Conservation (phyloP, 2,888 invertebrate species). For the Tubiluchus corallicola region DNA sequence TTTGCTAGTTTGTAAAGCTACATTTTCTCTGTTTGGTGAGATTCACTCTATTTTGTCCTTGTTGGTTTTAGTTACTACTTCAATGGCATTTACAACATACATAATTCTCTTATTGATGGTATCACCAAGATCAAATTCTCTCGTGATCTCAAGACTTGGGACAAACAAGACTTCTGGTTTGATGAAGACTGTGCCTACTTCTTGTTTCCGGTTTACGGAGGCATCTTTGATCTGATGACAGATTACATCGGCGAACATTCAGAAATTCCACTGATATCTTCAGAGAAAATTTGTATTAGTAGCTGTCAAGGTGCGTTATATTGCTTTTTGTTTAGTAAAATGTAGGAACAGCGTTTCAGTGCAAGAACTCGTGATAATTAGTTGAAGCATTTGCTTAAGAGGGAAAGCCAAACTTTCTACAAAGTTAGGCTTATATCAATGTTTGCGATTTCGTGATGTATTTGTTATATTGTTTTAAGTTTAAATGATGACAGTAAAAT, state of each 20-base stretch:
- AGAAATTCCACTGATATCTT: not conserved
- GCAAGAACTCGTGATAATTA: too few relatives aligned
- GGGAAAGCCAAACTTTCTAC: too few relatives aligned
- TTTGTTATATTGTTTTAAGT: too few relatives aligned
- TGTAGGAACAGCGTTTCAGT: too few relatives aligned
- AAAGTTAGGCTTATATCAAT: too few relatives aligned
- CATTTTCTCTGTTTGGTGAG: too few relatives aligned
- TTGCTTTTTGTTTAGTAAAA: too few relatives aligned
- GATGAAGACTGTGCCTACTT: constrained; percentile 1
- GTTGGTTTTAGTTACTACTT: not conserved
- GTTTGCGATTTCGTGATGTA: too few relatives aligned
- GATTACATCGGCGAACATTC: not conserved
- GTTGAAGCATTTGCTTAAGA: too few relatives aligned
- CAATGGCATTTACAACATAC: constrained; percentile 1
- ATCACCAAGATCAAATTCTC: not conserved
- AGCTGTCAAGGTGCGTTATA: not conserved
- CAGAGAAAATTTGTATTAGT: not conserved
- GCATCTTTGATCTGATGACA: not conserved
- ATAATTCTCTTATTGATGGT: not conserved
- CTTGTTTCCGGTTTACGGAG: not conserved
- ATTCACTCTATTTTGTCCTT: too few relatives aligned
- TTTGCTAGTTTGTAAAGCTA: too few relatives aligned
- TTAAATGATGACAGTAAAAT: too few relatives aligned
- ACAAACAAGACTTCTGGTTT: not conserved
- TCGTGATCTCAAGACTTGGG: not conserved